These are phyloP conservation scores for Pachycephus smyrnensis DNA, from an alignment of 2,888 invertebrate species.

Conservation along the genomic window DNA sequence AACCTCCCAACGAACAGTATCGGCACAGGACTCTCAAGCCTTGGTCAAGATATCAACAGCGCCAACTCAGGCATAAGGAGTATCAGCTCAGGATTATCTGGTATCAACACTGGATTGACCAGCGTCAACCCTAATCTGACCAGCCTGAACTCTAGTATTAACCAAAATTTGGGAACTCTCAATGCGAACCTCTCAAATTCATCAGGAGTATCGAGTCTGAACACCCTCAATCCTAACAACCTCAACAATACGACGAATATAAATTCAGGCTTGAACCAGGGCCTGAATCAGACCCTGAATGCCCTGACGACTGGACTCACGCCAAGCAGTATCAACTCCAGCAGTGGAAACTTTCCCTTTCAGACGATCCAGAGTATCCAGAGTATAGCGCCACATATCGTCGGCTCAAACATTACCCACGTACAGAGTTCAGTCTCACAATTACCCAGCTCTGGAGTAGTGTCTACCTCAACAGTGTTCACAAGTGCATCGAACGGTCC, in stretches of 20 bases:
- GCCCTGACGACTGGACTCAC: constrained; percentile 54
- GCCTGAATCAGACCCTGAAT: constrained; percentile 43
- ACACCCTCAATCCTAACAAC: constrained; percentile 50
- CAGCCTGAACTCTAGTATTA: constrained; percentile 54
- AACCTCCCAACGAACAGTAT: constrained; percentile 62
- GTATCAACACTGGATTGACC: constrained; percentile 54
- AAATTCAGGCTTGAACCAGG: constrained; percentile 52
- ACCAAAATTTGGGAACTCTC: constrained; percentile 58
- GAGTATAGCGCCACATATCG: constrained; percentile 62
- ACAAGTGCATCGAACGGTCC: constrained; percentile 58
- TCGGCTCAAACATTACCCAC: constrained; percentile 58
- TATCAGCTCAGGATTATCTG: constrained; percentile 57
- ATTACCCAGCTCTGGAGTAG: constrained; percentile 50
- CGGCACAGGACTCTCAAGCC: constrained; percentile 58
- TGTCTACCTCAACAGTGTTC: constrained; percentile 55
- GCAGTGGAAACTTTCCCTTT: constrained; percentile 60
- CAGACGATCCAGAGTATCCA: constrained; percentile 64
- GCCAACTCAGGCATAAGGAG: constrained; percentile 59
- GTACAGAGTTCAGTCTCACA: constrained; percentile 52
- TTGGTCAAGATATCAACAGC: constrained; percentile 61
- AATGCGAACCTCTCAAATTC: constrained; percentile 53
- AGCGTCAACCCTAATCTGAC: constrained; percentile 58
- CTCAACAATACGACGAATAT: constrained; percentile 26
- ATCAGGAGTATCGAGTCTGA: constrained; percentile 52
- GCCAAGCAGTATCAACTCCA: constrained; percentile 49